phyloP scores from a whole-genome alignment of 2,113 vertebrate genomes.

The Callaeas wilsoni region DNA sequence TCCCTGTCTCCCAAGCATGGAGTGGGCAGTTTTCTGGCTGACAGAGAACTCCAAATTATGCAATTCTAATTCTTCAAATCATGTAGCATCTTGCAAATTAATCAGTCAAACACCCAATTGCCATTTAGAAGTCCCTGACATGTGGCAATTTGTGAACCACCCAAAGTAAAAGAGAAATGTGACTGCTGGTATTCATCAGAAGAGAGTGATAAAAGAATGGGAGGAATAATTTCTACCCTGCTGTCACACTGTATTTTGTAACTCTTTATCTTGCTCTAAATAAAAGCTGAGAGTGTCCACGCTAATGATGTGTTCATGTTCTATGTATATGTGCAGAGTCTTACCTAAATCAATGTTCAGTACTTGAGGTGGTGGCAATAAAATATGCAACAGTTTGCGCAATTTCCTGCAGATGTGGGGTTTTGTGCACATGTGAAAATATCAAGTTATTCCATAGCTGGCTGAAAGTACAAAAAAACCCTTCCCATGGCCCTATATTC shows the following conservation, averaged over 20 bases:
- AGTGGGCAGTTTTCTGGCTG: not conserved
- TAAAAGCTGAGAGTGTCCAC: not conserved
- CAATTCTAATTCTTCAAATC: constrained; percentile 2
- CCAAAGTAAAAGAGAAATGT: not conserved
- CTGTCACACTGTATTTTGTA: not conserved
- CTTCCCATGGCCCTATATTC: not conserved
- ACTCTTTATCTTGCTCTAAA: not conserved
- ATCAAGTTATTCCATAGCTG: not conserved
- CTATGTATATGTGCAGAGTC: not conserved
- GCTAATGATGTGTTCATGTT: not conserved
- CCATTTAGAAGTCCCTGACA: not conserved
- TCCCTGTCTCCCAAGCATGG: not conserved
- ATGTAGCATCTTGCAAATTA: constrained; percentile 17
- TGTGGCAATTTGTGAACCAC: not conserved
- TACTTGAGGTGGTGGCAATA: not conserved
- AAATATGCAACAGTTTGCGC: not conserved
- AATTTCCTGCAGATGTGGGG: not conserved
- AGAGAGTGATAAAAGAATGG: not conserved
- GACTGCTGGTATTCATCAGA: not conserved
- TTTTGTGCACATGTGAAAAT: not conserved
- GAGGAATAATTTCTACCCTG: not conserved
- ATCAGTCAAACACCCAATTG: not conserved
- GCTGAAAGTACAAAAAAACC: not conserved
- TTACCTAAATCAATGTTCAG: not conserved
- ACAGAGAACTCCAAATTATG: not conserved